Conservation (phyloP, 1,140 invertebrate genomes). For the Cepaea nemoralis region DNA sequence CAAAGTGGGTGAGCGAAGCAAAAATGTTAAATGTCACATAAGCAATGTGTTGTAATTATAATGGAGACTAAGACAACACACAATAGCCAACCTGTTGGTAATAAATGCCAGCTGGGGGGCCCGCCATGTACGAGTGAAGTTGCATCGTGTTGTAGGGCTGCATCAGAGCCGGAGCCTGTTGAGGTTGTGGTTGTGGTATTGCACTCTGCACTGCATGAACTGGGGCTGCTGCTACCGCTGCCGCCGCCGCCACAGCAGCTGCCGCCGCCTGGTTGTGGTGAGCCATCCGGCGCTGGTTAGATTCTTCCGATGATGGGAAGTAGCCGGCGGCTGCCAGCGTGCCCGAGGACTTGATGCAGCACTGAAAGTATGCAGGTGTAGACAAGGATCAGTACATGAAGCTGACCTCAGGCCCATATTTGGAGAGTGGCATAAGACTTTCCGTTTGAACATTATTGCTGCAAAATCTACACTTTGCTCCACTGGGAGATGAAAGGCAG, state of each 20-base stretch:
- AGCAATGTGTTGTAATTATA: too few species aligned
- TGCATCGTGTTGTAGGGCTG: slow-evolving; percentile 22
- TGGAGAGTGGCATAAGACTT: too few species aligned
- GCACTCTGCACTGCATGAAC: slow-evolving; percentile 1
- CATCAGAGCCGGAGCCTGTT: slow-evolving; percentile 22
- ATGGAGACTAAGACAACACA: too few species aligned
- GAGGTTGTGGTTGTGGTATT: slow-evolving; percentile 1
- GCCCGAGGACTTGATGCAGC: slow-evolving; percentile 40
- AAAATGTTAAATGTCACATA: too few species aligned
- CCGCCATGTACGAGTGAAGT: not conserved
- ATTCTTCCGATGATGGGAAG: slow-evolving; percentile 27
- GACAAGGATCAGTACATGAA: too few species aligned
- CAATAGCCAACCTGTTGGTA: slow-evolving; percentile 41
- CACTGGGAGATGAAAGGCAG: too few species aligned
- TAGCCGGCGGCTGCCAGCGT: slow-evolving; percentile 29
- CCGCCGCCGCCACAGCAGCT: not conserved
- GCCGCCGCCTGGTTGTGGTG: slow-evolving; percentile 12
- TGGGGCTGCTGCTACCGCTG: not conserved
- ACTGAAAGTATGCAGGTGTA: slow-evolving; percentile 5
- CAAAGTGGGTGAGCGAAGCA: too few species aligned
- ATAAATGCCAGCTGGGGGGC: slow-evolving; percentile 3
- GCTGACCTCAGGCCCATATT: too few species aligned
- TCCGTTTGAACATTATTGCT: too few species aligned
- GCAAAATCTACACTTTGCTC: too few species aligned
- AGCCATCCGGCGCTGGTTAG: slow-evolving; percentile 20